Evolutionary conservation across 2,797 vertebrate species (phyloP), one percentile per base, ranked within the genome.

Genomic region (Esox lucius): DNA sequence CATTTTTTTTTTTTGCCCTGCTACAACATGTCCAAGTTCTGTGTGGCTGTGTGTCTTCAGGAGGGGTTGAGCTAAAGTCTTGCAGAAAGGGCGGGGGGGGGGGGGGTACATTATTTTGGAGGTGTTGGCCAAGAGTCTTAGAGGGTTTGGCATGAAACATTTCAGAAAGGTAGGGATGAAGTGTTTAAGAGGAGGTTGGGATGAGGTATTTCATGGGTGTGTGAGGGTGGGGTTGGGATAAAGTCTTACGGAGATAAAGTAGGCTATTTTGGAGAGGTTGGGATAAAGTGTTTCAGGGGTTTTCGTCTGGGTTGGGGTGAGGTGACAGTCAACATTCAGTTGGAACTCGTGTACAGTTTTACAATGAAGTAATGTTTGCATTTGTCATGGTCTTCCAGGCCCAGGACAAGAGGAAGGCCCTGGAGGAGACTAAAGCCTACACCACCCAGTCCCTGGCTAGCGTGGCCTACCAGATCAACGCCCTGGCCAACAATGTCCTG

Each of bases 401-500:
- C 87, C 95, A 97, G 91, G 98, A 99, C 93, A 99, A 99, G 94
- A 96, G 95, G 93, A 98, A 99, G 94, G 97, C 97, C 80, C 93
- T 99, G 92, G 98, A 99, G 91, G 98, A 99, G 93, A 99, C 98
- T 91, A 99, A 99, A 94, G 98, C 98, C 81, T 99, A 99, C 84
- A 99, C 98, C 85, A 99, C 98, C 79, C 98, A 99, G 76, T 99
- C 98, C 87, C 92, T 99, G 94, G 97, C 98, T 86, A 99, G 98
- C 59, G 98, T 99, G 86, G 97, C 97, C 91, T 99, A 99, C 93
- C 98, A 99, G 93, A 99, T 99, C 93, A 99, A 99, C 94, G 97
- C 97, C 89, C 91, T 99, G 94, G 97, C 97, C 82, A 99, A 99
- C 94, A 99, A 99, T 94, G 98, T 99, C 68, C 95, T 99, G 84